Evolutionary conservation across 2,797 vertebrate genomes (phyloP).

Genomic region (Aulostomus chinensis): DNA sequence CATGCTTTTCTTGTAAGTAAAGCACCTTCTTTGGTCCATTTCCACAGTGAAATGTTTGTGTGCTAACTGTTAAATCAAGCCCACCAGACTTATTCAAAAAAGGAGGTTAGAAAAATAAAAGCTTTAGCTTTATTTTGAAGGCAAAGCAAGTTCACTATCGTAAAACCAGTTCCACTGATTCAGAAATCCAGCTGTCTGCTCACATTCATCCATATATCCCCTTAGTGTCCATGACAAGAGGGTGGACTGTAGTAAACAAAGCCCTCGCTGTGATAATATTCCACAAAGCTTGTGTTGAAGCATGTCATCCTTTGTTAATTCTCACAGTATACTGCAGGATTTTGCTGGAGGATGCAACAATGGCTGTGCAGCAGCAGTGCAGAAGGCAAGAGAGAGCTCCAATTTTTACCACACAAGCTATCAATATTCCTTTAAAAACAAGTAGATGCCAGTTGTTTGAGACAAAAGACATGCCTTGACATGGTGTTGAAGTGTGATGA

Average conservation of each 20-base stretch:
- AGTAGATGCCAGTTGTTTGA: slow-evolving; percentile 30
- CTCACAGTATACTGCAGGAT: slow-evolving; percentile 33
- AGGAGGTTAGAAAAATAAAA: too few species aligned
- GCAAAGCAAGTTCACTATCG: too few species aligned
- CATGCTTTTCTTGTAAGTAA: too few species aligned
- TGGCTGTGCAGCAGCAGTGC: slow-evolving; percentile 2
- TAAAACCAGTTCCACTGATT: too few species aligned
- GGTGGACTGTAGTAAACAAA: slow-evolving; percentile 39
- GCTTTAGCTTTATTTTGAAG: too few species aligned
- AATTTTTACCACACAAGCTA: too few species aligned
- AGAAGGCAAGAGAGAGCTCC: slow-evolving; percentile 23
- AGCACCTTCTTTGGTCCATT: too few species aligned
- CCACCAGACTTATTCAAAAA: too few species aligned
- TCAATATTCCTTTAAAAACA: slow-evolving; percentile 53
- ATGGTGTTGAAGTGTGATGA: slow-evolving; percentile 23
- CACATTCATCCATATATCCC: slow-evolving; percentile 28
- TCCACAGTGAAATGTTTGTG: too few species aligned
- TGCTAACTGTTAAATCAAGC: too few species aligned
- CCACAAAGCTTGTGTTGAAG: slow-evolving; percentile 23
- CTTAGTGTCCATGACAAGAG: slow-evolving; percentile 24
- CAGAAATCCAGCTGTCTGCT: too few species aligned
- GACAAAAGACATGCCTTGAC: slow-evolving; percentile 42
- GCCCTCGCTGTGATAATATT: slow-evolving; percentile 20
- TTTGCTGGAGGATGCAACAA: slow-evolving; percentile 26
- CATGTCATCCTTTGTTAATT: slow-evolving; percentile 40